These are phyloP conservation scores for Fratercula arctica DNA, from an alignment of 2,797 vertebrate genomes.

Conservation along the genomic window DNA sequence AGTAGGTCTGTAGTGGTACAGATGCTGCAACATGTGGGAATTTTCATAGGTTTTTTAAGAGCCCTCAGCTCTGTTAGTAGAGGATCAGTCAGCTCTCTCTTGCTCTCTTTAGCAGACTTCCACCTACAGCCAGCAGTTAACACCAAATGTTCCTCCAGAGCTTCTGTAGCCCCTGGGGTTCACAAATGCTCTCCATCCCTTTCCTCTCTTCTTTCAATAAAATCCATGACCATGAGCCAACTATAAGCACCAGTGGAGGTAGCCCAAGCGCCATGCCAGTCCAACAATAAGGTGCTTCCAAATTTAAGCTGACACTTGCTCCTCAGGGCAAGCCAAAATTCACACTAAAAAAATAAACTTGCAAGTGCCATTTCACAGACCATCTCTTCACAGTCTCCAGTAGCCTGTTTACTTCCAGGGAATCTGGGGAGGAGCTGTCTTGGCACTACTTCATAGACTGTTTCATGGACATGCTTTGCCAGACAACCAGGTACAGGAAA, in stretches of 20 bases:
- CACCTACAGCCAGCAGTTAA: not conserved
- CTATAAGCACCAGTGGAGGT: not conserved
- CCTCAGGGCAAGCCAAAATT: not conserved
- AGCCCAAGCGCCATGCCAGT: not conserved
- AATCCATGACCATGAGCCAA: not conserved
- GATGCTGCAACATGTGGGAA: not conserved
- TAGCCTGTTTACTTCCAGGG: not conserved
- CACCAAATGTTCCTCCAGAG: not conserved
- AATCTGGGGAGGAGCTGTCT: not conserved
- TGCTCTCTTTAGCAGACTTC: not conserved
- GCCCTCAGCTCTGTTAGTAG: not conserved
- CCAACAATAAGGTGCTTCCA: not conserved
- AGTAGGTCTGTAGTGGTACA: not conserved
- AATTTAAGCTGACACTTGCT: not conserved
- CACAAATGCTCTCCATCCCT: not conserved
- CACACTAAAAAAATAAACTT: not conserved
- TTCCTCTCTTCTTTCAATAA: not conserved
- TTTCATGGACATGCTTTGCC: not conserved
- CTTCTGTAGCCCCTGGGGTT: not conserved
- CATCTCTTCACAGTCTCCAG: not conserved
- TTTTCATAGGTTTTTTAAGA: not conserved
- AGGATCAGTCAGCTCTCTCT: not conserved
- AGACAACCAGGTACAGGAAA: not conserved
- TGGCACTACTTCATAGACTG: not conserved
- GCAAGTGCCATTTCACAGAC: not conserved